Percentiles rank a stretch among this genome's conserved stretches.
Conservation (phyloP, 1,140 invertebrate genomes). For the Caenorhabditis brenneri region DNA sequence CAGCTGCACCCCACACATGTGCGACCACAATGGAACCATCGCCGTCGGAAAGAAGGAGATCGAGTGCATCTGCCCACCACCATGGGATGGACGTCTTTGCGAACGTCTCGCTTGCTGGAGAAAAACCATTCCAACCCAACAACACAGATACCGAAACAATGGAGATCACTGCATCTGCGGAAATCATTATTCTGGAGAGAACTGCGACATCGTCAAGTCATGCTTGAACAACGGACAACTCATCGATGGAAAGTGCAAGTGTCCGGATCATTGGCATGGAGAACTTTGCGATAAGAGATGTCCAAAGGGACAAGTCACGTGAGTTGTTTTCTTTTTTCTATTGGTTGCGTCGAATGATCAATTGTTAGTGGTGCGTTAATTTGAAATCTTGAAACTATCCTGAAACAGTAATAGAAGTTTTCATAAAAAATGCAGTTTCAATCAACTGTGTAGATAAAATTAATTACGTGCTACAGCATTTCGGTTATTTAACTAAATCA, state of each 20-base stretch:
- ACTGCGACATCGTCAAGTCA: slow-evolving; percentile 46
- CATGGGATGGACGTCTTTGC: slow-evolving; percentile 55
- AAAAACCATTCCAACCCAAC: slow-evolving; percentile 40
- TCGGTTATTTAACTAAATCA: too few relatives aligned
- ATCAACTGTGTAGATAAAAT: too few relatives aligned
- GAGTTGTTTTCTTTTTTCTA: background rate
- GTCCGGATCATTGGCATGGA: slow-evolving; percentile 25
- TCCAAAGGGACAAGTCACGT: slow-evolving; percentile 41
- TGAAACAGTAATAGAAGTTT: too few relatives aligned
- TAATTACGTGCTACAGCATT: too few relatives aligned
- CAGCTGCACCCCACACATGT: slow-evolving; percentile 54
- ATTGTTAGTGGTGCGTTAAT: background rate
- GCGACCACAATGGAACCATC: slow-evolving; percentile 53
- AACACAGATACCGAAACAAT: slow-evolving; percentile 44
- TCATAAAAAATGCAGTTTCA: too few relatives aligned
- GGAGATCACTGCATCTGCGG: slow-evolving; percentile 49
- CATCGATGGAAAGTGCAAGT: slow-evolving; percentile 31
- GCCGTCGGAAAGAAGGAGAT: slow-evolving; percentile 52
- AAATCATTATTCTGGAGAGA: slow-evolving; percentile 48
- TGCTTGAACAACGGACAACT: slow-evolving; percentile 40
- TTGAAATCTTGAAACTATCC: too few relatives aligned
- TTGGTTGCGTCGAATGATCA: background rate
- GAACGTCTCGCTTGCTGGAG: slow-evolving; percentile 54
- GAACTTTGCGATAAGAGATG: slow-evolving; percentile 32
- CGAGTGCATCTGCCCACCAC: slow-evolving; percentile 53